Percentiles rank a stretch among this genome's conserved stretches.
These are phyloP conservation scores for Conger conger DNA, from an alignment of 2,113 vertebrate species.

Conservation along the genomic window DNA sequence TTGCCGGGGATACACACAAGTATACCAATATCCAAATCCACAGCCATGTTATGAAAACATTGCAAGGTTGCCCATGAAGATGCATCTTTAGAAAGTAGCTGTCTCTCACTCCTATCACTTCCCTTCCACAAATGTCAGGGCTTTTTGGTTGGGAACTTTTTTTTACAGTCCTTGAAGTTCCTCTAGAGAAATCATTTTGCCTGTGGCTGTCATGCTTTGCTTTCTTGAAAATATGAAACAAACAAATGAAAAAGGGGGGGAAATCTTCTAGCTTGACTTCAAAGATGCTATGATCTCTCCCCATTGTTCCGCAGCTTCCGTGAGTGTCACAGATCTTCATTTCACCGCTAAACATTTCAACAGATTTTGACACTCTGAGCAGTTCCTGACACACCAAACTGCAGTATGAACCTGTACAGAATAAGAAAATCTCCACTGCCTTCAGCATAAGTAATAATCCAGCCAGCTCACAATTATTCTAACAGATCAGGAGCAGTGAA, in stretches of 20 bases:
- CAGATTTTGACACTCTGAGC: neutral
- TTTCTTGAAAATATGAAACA: constrained; percentile 18
- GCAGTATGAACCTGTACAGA: neutral
- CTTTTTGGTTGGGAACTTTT: constrained; percentile 14
- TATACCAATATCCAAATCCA: neutral
- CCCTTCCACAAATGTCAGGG: constrained; percentile 1
- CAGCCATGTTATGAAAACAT: neutral
- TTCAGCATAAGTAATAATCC: neutral
- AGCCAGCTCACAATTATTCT: neutral
- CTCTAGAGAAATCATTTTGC: constrained; percentile 11
- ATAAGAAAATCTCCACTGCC: neutral
- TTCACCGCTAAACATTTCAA: constrained; percentile 21
- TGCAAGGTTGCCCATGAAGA: constrained; percentile 5
- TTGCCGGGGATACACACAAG: neutral
- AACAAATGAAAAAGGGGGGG: constrained; percentile 9
- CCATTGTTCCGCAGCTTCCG: neutral
- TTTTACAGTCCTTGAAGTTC: neutral
- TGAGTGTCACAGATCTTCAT: constrained; percentile 12
- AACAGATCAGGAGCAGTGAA: neutral
- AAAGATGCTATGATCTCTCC: constrained; percentile 9
- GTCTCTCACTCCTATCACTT: neutral
- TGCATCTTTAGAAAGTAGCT: constrained; percentile 16
- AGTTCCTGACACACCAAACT: neutral
- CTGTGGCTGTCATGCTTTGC: constrained; percentile 15
- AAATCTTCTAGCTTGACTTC: neutral